Evolutionary conservation across 2,797 vertebrate genomes (phyloP), one percentile per base, ranked within the genome.

Genomic region (Bradypodion pumilum): DNA sequence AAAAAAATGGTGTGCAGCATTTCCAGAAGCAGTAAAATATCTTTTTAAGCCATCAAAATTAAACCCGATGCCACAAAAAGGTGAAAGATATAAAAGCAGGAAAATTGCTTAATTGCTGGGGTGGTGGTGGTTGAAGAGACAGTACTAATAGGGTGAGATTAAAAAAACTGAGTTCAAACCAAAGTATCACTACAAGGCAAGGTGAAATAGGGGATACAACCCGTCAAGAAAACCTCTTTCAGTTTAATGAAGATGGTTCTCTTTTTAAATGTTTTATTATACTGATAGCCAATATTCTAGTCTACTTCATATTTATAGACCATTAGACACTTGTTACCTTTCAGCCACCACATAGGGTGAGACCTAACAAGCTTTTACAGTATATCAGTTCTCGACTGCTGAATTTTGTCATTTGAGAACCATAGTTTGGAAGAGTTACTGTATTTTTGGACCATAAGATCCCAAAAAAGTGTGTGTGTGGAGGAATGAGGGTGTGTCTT

Each of bases 91-190:
- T 52, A 78, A 76, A 46, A 21, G 42, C 60, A 19, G 42, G 69
- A 3, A 2, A 76, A 68, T 7, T 40, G 13, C 27, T 60, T 15
- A 62, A 84, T 7, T 21, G 25, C 0, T 0, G 15, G 23, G n/a
- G 68, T 46, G 29, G 40, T 4, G 63, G n/a, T 15, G 29, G 72
- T 59, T 37, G 65, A 37, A 49, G 23, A 42, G 1, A 40, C 13
- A 74, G 59, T 68, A 23, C 52, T 44, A 25, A 46, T 82, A 70
- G 80, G 62, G 65, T 42, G 77, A 86, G 4, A 46, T 42, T 70
- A 81, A 80, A 73, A 78, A 77, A 88, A 49, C 25, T 81, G 32
- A 2, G 4, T 35, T 81, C 40, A 68, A 62, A 85, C 44, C 59
- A 35, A 21, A 72, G 59, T 0, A 9, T 32, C 74, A 46, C 80